Evolutionary conservation across 1,140 invertebrate genomes (phyloP), one percentile per base, ranked within the genome.

Genomic region (Drosophila nebulosa): DNA sequence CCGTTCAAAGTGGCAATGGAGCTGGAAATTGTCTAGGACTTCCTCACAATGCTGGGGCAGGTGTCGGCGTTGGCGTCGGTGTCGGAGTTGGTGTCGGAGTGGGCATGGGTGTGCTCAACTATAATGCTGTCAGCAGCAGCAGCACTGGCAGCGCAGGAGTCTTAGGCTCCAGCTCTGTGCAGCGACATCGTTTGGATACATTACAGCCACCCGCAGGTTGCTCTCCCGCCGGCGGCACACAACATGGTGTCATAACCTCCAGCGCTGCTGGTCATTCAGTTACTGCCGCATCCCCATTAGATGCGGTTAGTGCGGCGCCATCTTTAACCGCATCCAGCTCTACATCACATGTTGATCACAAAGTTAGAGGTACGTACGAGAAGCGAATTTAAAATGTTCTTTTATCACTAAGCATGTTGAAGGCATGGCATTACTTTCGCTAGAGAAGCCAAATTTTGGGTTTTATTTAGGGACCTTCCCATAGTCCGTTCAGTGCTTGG

Each of bases 161-260:
- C 1, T 10, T 84, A 9, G 64, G 81, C 30, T 55, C 72, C 53
- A 76, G 76, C 52, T 14, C 61, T 12, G 70, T 89, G 51, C 84
- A 90, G 51, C 69, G 89, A 4, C 90, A 91, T 63, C 79, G 90
- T 2, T 46, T 91, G 74, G 90, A 91, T 35, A 89, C 75, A 4
- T 50, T 90, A 67, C 90, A 85, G 39, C 90, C 75, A 6, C 81
- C 85, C 3, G 60, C 83, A 7, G 85, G 89, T 36, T 91, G 90
- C 52, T 90, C 90, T 3, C 89, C 89, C 4, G 83, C 85, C 5
- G 86, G 64, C 18, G 81, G 67, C 59, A 80, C 89, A 26, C 89
- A 90, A 52, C 89, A 90, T 57, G 89, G 89, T 26, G 81, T 90
- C 35, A 90, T 90, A 64, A 90, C 83, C 36, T 84, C 89, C 52